Base-by-base conservation (phyloP, 2,797 vertebrate genomes). In the Cossypha polioptera region DNA sequence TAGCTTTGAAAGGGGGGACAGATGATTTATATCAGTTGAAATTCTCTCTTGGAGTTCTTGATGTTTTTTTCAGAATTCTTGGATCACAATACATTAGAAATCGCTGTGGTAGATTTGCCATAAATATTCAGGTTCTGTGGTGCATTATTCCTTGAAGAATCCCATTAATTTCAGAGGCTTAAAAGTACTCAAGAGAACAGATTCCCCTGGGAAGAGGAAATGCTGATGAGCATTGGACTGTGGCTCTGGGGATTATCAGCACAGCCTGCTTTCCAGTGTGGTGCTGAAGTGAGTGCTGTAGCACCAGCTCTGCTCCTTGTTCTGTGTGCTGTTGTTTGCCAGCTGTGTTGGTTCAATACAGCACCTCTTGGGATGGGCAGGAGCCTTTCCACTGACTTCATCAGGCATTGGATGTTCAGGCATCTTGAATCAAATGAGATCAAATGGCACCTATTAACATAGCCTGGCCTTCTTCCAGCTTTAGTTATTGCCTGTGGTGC, bases 401-500 rank as follows among this genome's bases (percentile, higher is more conserved):
- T 51, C 43, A 42, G 43, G 58, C 72, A 28, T 8, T 58, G 67
- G 42, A 28, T 96, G 53, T 92, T 81, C 48, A 68, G 61, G 67
- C 90, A 74, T 73, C 67, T 55, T 58, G 31, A 47, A 38, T 38
- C 36, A 38, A 38, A 63, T 24, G 33, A 92, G 79, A 87, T 96
- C 91, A 76, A 74, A 87, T 82, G 71, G 68, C 91, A 91, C 67
- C 78, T 94, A 9, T 54, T 92, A 95, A 77, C 35, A 36, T 33
- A 74, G 35, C 33, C 31, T 92, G 91, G 87, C 59, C 45, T 91
- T 78, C 78, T 83, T 96, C 92, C 93, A 96, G 88, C 80, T 76
- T 61, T 89, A 76, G 58, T 90, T 82, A 62, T 45, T 95, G 91
- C 92, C 74, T 93, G 86, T 88, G 68, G 53, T 96, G 91, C 88